phyloP scores from a whole-genome alignment of 2,113 vertebrate genomes.

The Theristicus caerulescens region DNA sequence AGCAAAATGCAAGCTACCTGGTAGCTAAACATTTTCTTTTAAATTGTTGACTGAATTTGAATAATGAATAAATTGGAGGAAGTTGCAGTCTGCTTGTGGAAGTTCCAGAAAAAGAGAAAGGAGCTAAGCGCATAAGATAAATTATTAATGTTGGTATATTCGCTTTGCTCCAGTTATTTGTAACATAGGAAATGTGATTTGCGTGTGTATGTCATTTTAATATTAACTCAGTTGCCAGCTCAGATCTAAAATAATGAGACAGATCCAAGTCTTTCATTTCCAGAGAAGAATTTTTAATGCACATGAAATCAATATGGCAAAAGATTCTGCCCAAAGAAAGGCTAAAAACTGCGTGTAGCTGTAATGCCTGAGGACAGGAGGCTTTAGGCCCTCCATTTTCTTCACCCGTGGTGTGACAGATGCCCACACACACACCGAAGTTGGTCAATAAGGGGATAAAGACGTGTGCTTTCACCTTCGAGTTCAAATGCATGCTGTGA shows the following conservation, averaged over 20 bases:
- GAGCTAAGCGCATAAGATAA: conserved; percentile 23
- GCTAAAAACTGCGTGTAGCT: background rate
- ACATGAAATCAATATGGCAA: background rate
- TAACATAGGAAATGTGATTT: conserved; percentile 35
- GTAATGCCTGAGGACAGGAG: background rate
- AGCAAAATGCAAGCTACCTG: conserved; percentile 20
- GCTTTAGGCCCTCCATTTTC: background rate
- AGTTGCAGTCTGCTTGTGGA: conserved; percentile 9
- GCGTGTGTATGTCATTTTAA: background rate
- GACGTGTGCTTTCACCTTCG: background rate
- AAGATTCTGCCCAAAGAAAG: background rate
- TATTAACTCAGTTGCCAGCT: conserved; percentile 17
- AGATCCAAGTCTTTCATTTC: background rate
- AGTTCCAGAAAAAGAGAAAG: background rate
- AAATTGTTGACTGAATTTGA: conserved; percentile 44
- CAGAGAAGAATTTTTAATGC: conserved; percentile 1
- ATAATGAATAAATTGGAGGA: conserved; percentile 34
- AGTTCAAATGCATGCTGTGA: background rate
- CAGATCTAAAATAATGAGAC: conserved; percentile 30
- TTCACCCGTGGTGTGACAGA: background rate
- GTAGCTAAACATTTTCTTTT: conserved; percentile 35
- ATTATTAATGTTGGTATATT: conserved; percentile 50
- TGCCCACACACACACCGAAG: background rate
- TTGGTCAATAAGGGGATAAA: background rate
- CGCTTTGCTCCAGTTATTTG: conserved; percentile 12